These are phyloP conservation scores for Entomyzon cyanotis DNA, from an alignment of 2,113 vertebrate species.

Conservation along the genomic window DNA sequence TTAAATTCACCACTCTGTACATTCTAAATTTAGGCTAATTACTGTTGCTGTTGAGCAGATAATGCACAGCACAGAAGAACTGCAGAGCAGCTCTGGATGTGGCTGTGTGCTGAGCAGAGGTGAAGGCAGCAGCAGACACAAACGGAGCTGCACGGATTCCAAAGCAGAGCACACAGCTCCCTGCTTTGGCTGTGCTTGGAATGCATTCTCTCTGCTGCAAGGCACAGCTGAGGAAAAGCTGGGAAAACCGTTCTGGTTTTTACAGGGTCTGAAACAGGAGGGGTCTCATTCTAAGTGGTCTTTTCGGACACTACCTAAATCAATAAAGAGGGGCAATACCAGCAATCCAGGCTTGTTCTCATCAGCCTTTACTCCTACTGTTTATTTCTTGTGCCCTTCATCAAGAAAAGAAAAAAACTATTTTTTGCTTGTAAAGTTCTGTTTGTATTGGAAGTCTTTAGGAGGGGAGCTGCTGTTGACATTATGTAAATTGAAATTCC, in stretches of 20 bases:
- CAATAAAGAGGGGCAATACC: neutral
- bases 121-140: neutral
- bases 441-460: neutral
- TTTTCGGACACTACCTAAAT: neutral
- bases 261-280: neutral
- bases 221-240: neutral
- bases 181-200: neutral
- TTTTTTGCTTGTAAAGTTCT: neutral
- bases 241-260: neutral
- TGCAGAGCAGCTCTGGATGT: neutral
- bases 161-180: neutral
- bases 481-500: neutral
- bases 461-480: neutral
- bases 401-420: neutral
- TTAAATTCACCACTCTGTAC: neutral
- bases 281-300: neutral
- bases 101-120: neutral
- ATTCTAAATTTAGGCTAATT: slow-evolving; percentile 26
- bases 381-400: neutral
- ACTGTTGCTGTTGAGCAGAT: neutral
- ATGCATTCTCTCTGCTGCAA: neutral
- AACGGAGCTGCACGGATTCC: accelerated
- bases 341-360: neutral
- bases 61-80: neutral
- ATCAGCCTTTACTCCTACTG: neutral